Percentiles rank a stretch among this genome's conserved stretches.
Evolutionary conservation across 2,888 invertebrate species (phyloP).

Genomic region (Coremacera marginata): DNA sequence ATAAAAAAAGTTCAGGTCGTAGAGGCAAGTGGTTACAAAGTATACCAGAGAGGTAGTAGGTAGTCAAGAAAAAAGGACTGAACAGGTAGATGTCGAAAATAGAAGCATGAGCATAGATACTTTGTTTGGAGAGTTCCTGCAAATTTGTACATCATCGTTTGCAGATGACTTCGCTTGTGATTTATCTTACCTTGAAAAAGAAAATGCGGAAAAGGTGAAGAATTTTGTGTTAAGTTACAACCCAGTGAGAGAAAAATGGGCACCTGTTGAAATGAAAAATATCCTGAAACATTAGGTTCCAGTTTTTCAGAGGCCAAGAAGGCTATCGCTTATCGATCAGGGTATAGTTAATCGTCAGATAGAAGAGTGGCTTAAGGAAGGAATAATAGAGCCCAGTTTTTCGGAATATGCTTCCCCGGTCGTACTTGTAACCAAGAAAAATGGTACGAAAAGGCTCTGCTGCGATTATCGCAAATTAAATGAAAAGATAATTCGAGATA

Average conservation of each 20-base stretch:
- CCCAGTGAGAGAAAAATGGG: background rate
- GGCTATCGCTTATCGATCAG: no score
- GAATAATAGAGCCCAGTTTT: no score
- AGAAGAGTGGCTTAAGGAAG: no score
- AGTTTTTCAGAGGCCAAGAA: slow-evolving; percentile 2
- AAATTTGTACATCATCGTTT: slow-evolving; percentile 11
- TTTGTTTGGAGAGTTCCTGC: background rate
- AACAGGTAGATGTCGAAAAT: no score
- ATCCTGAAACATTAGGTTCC: slow-evolving; percentile 5
- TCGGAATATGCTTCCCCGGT: no score
- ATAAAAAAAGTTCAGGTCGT: background rate
- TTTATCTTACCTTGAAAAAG: background rate
- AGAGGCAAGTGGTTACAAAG: background rate
- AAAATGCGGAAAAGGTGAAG: background rate
- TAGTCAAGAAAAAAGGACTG: no score
- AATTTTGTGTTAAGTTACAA: background rate
- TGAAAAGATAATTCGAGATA: no score
- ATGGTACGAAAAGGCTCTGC: no score
- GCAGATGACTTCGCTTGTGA: background rate
- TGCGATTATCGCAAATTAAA: no score
- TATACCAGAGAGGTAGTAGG: background rate
- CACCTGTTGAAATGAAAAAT: slow-evolving; percentile 15
- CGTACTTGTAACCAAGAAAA: no score
- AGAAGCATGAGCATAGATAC: background rate
- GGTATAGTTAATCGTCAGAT: no score